phyloP scores from a whole-genome alignment of 2,113 vertebrate genomes.

The Sander vitreus region DNA sequence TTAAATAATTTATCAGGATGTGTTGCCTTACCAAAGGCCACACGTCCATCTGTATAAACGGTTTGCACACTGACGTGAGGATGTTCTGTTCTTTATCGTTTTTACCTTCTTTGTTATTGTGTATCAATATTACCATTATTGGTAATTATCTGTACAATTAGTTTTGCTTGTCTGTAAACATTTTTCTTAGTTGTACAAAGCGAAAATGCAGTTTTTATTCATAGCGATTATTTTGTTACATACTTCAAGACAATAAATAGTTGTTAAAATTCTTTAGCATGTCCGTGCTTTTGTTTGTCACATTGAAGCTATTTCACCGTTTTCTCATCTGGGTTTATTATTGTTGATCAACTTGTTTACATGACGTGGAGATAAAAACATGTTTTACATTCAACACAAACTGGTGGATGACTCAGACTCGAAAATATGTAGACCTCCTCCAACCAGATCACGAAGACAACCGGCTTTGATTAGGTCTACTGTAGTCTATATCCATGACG shows the following conservation, averaged over 20 bases:
- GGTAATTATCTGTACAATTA: constrained; percentile 83
- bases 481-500: background rate
- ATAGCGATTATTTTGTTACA: constrained; percentile 86
- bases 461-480: constrained; percentile 1
- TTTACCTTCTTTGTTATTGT: constrained; percentile 83
- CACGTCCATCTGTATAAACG: constrained; percentile 96
- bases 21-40: constrained; percentile 89
- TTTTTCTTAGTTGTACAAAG: constrained; percentile 90
- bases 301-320: background rate
- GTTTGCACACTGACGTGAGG: constrained; percentile 98
- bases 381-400: constrained; percentile 12
- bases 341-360: background rate
- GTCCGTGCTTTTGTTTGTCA: constrained; percentile 22
- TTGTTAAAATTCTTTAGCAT: constrained; percentile 69
- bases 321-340: background rate
- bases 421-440: background rate
- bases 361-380: background rate
- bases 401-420: background rate
- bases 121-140: constrained; percentile 85
- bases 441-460: background rate
- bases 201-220: constrained; percentile 83
- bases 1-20: constrained; percentile 99
- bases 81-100: constrained; percentile 85
- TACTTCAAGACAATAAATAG: constrained; percentile 86
- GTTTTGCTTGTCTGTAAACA: constrained; percentile 92